Base-by-base conservation (phyloP, 2,113 vertebrate genomes). In the Tachysurus vachellii region DNA sequence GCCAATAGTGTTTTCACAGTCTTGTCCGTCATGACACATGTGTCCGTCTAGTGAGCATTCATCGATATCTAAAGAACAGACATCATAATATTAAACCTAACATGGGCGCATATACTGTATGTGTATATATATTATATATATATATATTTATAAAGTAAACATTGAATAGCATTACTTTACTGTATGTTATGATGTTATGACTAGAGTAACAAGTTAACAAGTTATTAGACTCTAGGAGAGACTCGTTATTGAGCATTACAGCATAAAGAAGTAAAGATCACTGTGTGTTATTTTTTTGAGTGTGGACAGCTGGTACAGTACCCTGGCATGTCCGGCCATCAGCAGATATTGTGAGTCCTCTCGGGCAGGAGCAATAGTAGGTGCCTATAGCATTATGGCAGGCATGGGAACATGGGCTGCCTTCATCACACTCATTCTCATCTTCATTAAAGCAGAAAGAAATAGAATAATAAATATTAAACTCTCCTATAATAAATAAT, bases 271-370 rank as follows among this genome's bases (percentile, higher is more conserved):
- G 21, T 8, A n/a, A 54, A 16, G 16, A 17, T 80, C 54, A 28
- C 3, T 28, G n/a, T n/a, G 44, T 76, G 66, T 19, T 82, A 11
- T 86, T 17, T 81, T 16, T 64, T 28, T 83, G 14, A 80, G 53
- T 86, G n/a, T 88, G 66, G 19, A 17, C 13, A 21, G 50, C 57
- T 73, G 88, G 80, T 94, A 99, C 98, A 88, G 80, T 94, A 99
- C 98, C 98, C 92, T 99, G 97, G 59, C 98, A 99, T 0, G 95
- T 96, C 90, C 96, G 95, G 61, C 98, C 98, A 21, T 99, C 98
- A 0, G 96, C 97, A 64, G 97, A 96, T 80, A 99, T 98, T 12
- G 96, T 95, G 86, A 99, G 96, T 56, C 98, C 98, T 53, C 92
- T 88, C 0, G 96, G 97, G 88, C 98, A 99, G 80, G 98, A 97